These are phyloP conservation scores for Eupithecia abbreviata DNA, from an alignment of 2,888 invertebrate species.

Conservation along the genomic window DNA sequence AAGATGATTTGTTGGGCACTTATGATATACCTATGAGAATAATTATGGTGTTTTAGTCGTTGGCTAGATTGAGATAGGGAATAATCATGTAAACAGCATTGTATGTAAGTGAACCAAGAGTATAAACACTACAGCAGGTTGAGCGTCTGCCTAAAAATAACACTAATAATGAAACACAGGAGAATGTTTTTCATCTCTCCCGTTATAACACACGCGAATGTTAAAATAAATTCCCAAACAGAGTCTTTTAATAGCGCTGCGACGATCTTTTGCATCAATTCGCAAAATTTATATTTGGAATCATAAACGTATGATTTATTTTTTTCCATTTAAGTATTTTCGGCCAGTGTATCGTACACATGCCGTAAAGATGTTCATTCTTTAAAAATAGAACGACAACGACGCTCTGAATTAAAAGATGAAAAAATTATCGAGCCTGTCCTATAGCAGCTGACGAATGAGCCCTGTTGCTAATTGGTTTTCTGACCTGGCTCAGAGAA, in stretches of 20 bases:
- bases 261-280: constrained; percentile 77
- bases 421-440: constrained; percentile 57
- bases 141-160: constrained; percentile 79
- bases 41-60: constrained; percentile 42
- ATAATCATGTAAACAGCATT: constrained; percentile 73
- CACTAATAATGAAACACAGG: constrained; percentile 82
- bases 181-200: constrained; percentile 83
- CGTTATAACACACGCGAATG: constrained; percentile 80
- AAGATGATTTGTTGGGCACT: constrained; percentile 62
- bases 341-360: constrained; percentile 60
- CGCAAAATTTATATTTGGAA: constrained; percentile 74
- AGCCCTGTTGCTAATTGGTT: constrained; percentile 65
- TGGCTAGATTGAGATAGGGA: constrained; percentile 38
- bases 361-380: constrained; percentile 66
- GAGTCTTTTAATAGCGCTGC: constrained; percentile 76
- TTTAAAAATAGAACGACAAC: constrained; percentile 58
- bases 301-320: constrained; percentile 73
- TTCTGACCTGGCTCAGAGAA: constrained; percentile 66
- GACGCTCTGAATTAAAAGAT: constrained; percentile 53
- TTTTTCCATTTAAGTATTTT: constrained; percentile 60
- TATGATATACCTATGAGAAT: constrained; percentile 39
- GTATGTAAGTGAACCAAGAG: constrained; percentile 73
- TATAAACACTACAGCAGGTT: constrained; percentile 81
- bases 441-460: constrained; percentile 63
- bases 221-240: constrained; percentile 82